Percentiles rank a stretch among this genome's conserved stretches.
Conservation (phyloP, 2,113 vertebrate species). For the Nerophis lumbriciformis region DNA sequence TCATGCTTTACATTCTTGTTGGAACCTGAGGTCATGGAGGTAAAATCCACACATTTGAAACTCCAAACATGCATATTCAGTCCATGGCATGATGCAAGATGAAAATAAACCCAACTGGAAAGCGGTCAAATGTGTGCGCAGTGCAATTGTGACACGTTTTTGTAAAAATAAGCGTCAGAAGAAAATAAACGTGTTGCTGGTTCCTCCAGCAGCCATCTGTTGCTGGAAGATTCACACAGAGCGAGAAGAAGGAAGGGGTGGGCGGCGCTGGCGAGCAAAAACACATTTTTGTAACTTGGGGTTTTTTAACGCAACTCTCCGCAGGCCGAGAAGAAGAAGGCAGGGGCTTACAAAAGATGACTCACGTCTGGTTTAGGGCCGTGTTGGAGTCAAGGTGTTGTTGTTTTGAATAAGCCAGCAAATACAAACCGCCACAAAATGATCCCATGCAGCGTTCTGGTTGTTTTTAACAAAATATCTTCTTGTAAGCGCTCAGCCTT, state of each 20-base stretch:
- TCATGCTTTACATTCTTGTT: not conserved
- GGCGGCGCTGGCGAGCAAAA: conserved; percentile 14
- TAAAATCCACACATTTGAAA: conserved; percentile 9
- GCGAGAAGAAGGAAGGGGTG: conserved; percentile 18
- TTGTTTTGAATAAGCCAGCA: conserved; percentile 1
- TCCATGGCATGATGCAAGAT: conserved; percentile 39
- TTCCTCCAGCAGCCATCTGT: conserved; percentile 69
- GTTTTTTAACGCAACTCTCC: not conserved
- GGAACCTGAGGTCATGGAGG: not conserved
- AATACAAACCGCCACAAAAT: not conserved
- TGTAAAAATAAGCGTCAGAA: conserved; percentile 62
- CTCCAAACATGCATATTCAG: conserved; percentile 17
- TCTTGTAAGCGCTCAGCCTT: conserved; percentile 34
- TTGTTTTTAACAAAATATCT: not conserved
- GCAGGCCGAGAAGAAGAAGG: not conserved
- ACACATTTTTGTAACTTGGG: conserved; percentile 31
- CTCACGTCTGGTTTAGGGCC: not conserved
- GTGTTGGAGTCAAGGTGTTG: no score
- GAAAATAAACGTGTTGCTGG: conserved; percentile 73
- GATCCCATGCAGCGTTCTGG: not conserved
- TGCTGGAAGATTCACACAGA: conserved; percentile 61
- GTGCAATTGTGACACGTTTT: conserved; percentile 66
- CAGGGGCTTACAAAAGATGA: conserved; percentile 10
- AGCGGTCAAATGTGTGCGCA: conserved; percentile 55
- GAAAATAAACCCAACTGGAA: conserved; percentile 53